Evolutionary conservation across 2,888 invertebrate species (phyloP), one percentile per base, ranked within the genome.

Genomic region (Spilarctia lutea): DNA sequence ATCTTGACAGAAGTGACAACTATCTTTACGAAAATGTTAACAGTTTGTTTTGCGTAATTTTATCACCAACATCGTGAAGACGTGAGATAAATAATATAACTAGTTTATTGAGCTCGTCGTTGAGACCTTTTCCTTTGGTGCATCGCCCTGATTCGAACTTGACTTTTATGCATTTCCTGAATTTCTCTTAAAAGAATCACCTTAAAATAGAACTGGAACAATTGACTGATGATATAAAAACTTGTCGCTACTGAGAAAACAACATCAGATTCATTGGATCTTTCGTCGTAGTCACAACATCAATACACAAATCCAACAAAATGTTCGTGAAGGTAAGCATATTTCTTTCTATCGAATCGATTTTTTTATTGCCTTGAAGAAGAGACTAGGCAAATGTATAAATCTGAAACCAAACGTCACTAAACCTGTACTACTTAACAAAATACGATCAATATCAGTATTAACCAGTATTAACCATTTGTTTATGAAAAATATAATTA

Each of bases 161-260:
- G 94, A 94, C 94, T 94, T 95, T 95, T 91, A 93, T 81, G 83
- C 75, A 84, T 91, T 94, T 95, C 95, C 94, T 94, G 93, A 91
- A 90, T 92, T 92, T 92, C 91, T 91, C 90, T 83, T 70, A 85
- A 65, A 86, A 90, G 80, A 80, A 88, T 89, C 88, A 87, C 77
- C 87, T 86, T 85, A 85, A 80, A 89, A 84, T 85, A 88, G 87
- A 93, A 92, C 91, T 92, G 89, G 90, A 91, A 84, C 90, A 87
- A 77, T 87, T 84, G 71, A 65, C 83, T 73, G 80, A 77, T 82
- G 82, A 88, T 95, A 95, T 94, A 95, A 90, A 90, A 87, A 85
- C 74, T 78, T 75, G 74, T 56, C 75, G 78, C 71, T 27, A 11
- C 35, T 18, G n/a, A 39, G 39, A 30, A 71, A 74, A 76, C n/a